Percentiles rank a stretch among this genome's conserved stretches.
Evolutionary conservation across 1,140 invertebrate species (phyloP).

Genomic region (Fopius arisanus): DNA sequence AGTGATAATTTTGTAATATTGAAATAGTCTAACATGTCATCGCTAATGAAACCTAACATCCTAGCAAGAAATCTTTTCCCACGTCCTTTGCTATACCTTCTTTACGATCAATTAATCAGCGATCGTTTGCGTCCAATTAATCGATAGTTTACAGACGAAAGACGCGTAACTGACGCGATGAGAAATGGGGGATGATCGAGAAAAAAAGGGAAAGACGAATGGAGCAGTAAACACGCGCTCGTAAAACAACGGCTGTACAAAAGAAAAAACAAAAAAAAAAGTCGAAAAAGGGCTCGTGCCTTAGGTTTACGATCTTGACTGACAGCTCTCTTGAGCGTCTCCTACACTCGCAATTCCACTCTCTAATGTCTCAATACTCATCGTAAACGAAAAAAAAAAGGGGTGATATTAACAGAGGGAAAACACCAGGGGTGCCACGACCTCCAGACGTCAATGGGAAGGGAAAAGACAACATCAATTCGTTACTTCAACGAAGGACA

Average conservation of each 20-base stretch:
- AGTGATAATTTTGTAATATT: too few species aligned
- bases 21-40: not conserved
- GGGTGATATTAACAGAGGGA: not conserved
- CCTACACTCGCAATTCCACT: not conserved
- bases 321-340: not conserved
- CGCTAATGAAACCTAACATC: not conserved
- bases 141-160: conserved; percentile 8
- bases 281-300: not conserved
- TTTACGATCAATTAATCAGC: not conserved
- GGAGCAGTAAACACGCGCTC: not conserved
- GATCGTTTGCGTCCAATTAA: conserved; percentile 1
- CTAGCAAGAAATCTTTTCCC: not conserved
- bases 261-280: not conserved
- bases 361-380: not conserved
- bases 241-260: not conserved
- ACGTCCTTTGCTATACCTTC: not conserved
- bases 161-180: not conserved
- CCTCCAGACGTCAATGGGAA: not conserved
- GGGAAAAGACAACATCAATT: not conserved
- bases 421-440: not conserved
- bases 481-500: conserved; percentile 11
- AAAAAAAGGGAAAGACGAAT: not conserved
- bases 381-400: not conserved
- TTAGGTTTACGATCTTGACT: not conserved
- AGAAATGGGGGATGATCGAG: not conserved